Conservation (phyloP, 2,113 vertebrate genomes). For the Accipiter cooperii region DNA sequence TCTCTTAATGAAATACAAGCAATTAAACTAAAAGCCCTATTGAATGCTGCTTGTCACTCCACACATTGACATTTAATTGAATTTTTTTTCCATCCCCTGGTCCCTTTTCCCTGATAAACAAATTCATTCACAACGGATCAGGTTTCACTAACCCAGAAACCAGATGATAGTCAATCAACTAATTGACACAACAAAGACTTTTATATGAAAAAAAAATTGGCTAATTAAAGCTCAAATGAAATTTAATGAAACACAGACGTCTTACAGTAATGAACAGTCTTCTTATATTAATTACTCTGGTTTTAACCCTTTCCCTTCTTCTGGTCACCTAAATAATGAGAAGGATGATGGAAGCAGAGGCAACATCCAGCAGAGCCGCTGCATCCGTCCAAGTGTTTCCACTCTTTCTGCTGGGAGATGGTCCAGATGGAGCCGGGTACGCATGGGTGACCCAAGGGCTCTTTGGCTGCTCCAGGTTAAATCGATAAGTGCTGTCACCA, state of each 20-base stretch:
- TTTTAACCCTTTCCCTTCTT: slow-evolving; percentile 45
- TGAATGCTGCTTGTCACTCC: slow-evolving; percentile 83
- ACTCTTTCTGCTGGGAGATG: background rate
- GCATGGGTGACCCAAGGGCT: background rate
- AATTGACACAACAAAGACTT: slow-evolving; percentile 90
- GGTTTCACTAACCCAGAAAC: slow-evolving; percentile 79
- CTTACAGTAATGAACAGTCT: slow-evolving; percentile 70
- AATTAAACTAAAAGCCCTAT: slow-evolving; percentile 97
- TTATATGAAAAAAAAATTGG: slow-evolving; percentile 61
- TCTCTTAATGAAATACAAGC: slow-evolving; percentile 88
- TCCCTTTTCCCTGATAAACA: slow-evolving; percentile 78
- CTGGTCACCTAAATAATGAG: background rate
- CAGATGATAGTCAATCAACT: slow-evolving; percentile 89
- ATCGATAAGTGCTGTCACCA: accelerated
- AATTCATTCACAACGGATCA: slow-evolving; percentile 83
- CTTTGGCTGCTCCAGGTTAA: background rate
- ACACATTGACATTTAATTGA: slow-evolving; percentile 84
- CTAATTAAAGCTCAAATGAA: slow-evolving; percentile 78
- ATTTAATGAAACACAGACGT: slow-evolving; percentile 69
- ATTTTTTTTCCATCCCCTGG: slow-evolving; percentile 77
- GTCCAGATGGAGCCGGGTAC: background rate
- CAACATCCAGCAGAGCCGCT: background rate
- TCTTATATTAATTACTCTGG: slow-evolving; percentile 68
- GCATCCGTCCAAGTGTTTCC: background rate
- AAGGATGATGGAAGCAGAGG: background rate